phyloP scores from a whole-genome alignment of 2,888 invertebrate species.

The Neocrepidodera transversa region DNA sequence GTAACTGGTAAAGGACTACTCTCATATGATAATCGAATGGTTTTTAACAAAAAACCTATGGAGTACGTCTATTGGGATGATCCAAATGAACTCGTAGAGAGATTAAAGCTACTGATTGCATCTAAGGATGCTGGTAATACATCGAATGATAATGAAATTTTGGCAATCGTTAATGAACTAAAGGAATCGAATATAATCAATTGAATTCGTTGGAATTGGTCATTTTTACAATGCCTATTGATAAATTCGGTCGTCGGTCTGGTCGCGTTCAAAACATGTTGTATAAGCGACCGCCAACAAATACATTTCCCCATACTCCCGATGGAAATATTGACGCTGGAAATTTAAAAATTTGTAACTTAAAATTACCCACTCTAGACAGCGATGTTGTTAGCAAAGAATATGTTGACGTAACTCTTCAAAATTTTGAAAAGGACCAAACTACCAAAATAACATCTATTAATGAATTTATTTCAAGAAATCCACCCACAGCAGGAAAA shows the following conservation, averaged over 20 bases:
- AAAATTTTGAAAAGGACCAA: background rate
- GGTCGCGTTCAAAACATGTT: too few species aligned
- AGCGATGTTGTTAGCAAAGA: background rate
- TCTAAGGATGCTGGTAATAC: conserved; percentile 48
- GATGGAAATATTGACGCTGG: background rate
- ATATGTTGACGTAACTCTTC: background rate
- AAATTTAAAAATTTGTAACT: background rate
- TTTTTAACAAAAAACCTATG: conserved; percentile 5
- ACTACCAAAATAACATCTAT: background rate
- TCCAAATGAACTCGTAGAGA: too few species aligned
- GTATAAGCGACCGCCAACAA: too few species aligned
- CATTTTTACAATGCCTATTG: conserved; percentile 27
- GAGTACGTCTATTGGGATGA: too few species aligned
- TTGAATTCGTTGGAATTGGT: background rate
- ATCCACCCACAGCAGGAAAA: background rate
- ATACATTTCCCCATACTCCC: background rate
- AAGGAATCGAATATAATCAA: conserved; percentile 12
- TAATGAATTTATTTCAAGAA: background rate
- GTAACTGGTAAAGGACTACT: too few species aligned
- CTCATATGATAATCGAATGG: background rate
- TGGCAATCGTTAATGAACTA: conserved; percentile 52
- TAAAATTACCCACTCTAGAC: background rate
- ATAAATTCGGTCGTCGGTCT: conserved; percentile 30
- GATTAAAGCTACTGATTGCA: conserved; percentile 48
- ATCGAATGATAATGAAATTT: conserved; percentile 51